phyloP scores from a whole-genome alignment of 2,888 invertebrate species.

The Epistrophe grossulariae region DNA sequence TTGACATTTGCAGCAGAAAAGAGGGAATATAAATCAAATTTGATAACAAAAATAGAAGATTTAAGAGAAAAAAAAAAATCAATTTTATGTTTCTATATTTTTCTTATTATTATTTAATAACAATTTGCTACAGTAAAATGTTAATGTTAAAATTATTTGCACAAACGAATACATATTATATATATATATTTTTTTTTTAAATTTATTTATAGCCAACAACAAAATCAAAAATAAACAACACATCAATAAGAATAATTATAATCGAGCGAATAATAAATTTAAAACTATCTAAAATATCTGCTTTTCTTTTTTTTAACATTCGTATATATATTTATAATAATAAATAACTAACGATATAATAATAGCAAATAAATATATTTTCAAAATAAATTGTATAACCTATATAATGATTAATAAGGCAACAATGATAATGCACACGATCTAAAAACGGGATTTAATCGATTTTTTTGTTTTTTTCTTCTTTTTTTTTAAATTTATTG shows the following conservation, averaged over 20 bases:
- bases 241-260: constrained; percentile 22
- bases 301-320: constrained; percentile 8
- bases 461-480: constrained; percentile 4
- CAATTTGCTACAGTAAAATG: constrained; percentile 74
- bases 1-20: constrained; percentile 52
- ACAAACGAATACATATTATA: constrained; percentile 39
- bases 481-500: constrained; percentile 22
- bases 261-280: constrained; percentile 47
- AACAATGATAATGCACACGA: constrained; percentile 75
- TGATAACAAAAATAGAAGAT: constrained; percentile 26
- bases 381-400: constrained; percentile 55
- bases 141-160: constrained; percentile 58
- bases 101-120: constrained; percentile 75
- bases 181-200: constrained; percentile 20
- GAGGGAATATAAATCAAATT: constrained; percentile 1
- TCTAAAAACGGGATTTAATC: constrained; percentile 47
- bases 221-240: constrained; percentile 47
- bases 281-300: constrained; percentile 52
- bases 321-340: constrained; percentile 39
- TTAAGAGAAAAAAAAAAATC: constrained; percentile 29
- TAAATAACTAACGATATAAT: constrained; percentile 53
- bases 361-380: constrained; percentile 64
- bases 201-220: constrained; percentile 39
- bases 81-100: constrained; percentile 68
- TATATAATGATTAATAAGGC: constrained; percentile 65